Evolutionary conservation across 2,888 invertebrate genomes (phyloP).

Genomic region (Phragmatobia fuliginosa): DNA sequence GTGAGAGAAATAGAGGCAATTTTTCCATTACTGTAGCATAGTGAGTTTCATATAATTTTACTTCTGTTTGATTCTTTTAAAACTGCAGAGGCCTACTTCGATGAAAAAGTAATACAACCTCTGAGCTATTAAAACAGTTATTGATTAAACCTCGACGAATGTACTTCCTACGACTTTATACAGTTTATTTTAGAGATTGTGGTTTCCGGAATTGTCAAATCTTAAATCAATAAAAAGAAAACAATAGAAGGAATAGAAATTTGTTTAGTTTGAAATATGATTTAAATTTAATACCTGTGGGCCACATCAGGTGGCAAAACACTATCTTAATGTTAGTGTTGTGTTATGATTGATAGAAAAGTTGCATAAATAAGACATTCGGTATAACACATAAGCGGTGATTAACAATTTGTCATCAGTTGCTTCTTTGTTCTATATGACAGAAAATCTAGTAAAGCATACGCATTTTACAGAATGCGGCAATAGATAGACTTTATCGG

Average conservation of each 20-base stretch:
- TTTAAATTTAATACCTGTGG: too few species aligned
- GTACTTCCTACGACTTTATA: neutral
- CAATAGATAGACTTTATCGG: neutral
- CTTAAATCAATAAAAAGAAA: neutral
- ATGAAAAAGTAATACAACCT: neutral
- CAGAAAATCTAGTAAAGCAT: neutral
- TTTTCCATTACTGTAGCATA: neutral
- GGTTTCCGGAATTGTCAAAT: neutral
- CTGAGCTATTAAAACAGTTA: neutral
- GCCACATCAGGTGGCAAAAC: too few species aligned
- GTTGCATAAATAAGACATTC: too few species aligned
- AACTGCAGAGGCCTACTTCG: too few species aligned
- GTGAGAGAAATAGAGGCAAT: too few species aligned
- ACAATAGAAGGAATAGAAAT: too few species aligned
- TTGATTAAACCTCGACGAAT: neutral
- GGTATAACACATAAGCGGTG: too few species aligned
- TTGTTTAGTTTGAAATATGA: too few species aligned
- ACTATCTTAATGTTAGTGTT: too few species aligned
- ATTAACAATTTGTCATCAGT: neutral
- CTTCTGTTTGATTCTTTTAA: too few species aligned
- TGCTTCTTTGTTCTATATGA: neutral
- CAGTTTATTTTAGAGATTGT: neutral
- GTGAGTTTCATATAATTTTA: too few species aligned
- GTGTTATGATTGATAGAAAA: neutral
- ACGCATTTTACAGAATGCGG: neutral